These are phyloP conservation scores for Dusona sp. DNA, from an alignment of 2,888 invertebrate genomes.

Conservation along the genomic window DNA sequence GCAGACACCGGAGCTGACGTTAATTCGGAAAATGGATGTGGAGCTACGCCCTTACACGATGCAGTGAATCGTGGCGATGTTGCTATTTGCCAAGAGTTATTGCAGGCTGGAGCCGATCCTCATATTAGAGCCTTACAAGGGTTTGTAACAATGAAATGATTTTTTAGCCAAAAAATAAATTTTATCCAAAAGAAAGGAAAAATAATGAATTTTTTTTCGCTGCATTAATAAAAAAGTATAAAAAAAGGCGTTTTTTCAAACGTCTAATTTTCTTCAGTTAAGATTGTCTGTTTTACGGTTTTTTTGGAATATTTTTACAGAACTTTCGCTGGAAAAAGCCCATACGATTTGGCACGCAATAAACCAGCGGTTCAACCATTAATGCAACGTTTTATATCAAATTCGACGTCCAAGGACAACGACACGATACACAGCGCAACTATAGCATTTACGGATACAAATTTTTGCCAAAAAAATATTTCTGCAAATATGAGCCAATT, in stretches of 20 bases:
- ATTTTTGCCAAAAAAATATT: slow-evolving; percentile 79
- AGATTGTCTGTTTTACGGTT: background rate
- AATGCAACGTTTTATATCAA: slow-evolving; percentile 78
- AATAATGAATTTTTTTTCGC: background rate
- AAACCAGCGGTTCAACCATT: slow-evolving; percentile 78
- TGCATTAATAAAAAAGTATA: too few species aligned
- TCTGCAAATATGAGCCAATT: slow-evolving; percentile 81
- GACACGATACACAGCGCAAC: slow-evolving; percentile 79
- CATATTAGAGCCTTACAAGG: slow-evolving; percentile 85
- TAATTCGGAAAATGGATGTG: slow-evolving; percentile 86
- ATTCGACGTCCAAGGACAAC: slow-evolving; percentile 77
- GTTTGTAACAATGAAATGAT: slow-evolving; percentile 76
- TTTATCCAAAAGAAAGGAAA: background rate
- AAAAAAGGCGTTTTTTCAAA: background rate
- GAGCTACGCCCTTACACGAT: slow-evolving; percentile 88
- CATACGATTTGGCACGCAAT: slow-evolving; percentile 79
- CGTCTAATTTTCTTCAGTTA: background rate
- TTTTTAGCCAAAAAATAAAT: slow-evolving; percentile 3
- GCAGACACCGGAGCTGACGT: slow-evolving; percentile 87
- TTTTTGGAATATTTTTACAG: slow-evolving; percentile 68
- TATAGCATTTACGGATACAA: slow-evolving; percentile 76
- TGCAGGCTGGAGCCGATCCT: slow-evolving; percentile 87
- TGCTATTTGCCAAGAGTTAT: slow-evolving; percentile 86
- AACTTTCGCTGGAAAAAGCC: slow-evolving; percentile 82
- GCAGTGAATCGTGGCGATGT: slow-evolving; percentile 86